A percentile compares a stretch with the other conserved stretches of the same genome.
phyloP scores from a whole-genome alignment of 1,140 invertebrate genomes.

The Agrilus planipennis region DNA sequence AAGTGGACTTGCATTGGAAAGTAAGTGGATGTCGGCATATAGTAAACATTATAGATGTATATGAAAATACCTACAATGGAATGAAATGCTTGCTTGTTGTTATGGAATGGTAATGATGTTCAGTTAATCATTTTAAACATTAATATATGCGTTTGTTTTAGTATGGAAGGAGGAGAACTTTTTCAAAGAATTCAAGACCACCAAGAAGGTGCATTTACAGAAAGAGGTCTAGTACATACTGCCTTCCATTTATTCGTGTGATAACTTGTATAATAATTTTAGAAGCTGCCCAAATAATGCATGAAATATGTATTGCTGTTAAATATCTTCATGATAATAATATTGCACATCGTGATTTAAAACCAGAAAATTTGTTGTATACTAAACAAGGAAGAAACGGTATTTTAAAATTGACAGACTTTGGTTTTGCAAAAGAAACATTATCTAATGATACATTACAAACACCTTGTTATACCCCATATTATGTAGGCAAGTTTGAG shows the following conservation, averaged over 20 bases:
- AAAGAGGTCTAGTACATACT: constrained; percentile 55
- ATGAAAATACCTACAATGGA: constrained; percentile 86
- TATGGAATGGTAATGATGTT: constrained; percentile 81
- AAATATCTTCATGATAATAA: constrained; percentile 88
- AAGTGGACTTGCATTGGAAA: constrained; percentile 92
- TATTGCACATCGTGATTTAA: constrained; percentile 95
- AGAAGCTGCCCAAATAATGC: constrained; percentile 89
- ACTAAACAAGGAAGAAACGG: constrained; percentile 56
- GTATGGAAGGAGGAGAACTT: constrained; percentile 94
- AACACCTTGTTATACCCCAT: constrained; percentile 97
- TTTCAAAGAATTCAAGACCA: constrained; percentile 94
- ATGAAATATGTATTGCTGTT: constrained; percentile 93
- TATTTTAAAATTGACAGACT: constrained; percentile 92
- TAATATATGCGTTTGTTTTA: constrained; percentile 29
- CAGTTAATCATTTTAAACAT: background rate
- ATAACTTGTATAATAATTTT: constrained; percentile 18
- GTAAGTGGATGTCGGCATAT: constrained; percentile 85
- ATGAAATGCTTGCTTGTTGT: constrained; percentile 88
- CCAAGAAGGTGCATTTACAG: constrained; percentile 86
- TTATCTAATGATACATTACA: constrained; percentile 74
- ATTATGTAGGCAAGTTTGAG: constrained; percentile 76
- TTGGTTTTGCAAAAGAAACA: constrained; percentile 99
- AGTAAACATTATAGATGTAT: constrained; percentile 89
- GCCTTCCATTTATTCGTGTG: constrained; percentile 15
- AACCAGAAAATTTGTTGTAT: constrained; percentile 85